phyloP scores from a whole-genome alignment of 2,888 invertebrate genomes.

The Rhamnusium bicolor region DNA sequence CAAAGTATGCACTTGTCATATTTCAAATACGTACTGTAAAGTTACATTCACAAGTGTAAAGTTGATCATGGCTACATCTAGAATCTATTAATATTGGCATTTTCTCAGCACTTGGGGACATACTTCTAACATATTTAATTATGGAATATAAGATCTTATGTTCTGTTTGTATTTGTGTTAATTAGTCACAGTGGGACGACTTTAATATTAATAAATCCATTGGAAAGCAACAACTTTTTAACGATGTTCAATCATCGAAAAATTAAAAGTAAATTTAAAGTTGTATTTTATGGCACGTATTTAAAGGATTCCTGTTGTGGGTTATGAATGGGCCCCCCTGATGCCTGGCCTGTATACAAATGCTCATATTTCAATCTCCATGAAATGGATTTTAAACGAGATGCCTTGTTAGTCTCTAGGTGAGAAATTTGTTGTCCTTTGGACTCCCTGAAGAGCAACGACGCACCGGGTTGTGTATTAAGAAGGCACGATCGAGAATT shows the following conservation, averaged over 20 bases:
- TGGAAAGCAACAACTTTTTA: slow-evolving; percentile 36
- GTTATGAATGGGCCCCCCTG: slow-evolving; percentile 68
- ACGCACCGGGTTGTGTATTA: slow-evolving; percentile 63
- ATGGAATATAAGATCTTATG: not conserved
- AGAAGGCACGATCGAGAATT: slow-evolving; percentile 51
- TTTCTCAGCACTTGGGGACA: not conserved
- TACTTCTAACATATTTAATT: slow-evolving; percentile 5
- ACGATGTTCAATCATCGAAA: slow-evolving; percentile 54
- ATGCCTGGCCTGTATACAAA: slow-evolving; percentile 64
- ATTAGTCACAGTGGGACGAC: slow-evolving; percentile 28
- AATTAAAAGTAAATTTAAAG: slow-evolving; percentile 57
- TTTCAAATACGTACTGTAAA: not conserved
- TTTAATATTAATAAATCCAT: not conserved
- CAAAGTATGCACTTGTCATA: not conserved
- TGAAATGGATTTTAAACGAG: slow-evolving; percentile 69
- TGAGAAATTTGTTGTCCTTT: slow-evolving; percentile 71
- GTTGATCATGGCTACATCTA: not conserved
- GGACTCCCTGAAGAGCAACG: slow-evolving; percentile 65
- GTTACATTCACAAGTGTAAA: not conserved
- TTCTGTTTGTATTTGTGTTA: slow-evolving; percentile 14
- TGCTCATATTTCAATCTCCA: slow-evolving; percentile 69
- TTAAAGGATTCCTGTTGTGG: slow-evolving; percentile 48
- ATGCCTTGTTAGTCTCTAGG: slow-evolving; percentile 70
- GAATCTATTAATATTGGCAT: not conserved
- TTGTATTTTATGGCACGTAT: slow-evolving; percentile 48